Percentiles rank a stretch among this genome's conserved stretches.
Conservation (phyloP, 2,888 invertebrate genomes). For the Phorcus lineatus region DNA sequence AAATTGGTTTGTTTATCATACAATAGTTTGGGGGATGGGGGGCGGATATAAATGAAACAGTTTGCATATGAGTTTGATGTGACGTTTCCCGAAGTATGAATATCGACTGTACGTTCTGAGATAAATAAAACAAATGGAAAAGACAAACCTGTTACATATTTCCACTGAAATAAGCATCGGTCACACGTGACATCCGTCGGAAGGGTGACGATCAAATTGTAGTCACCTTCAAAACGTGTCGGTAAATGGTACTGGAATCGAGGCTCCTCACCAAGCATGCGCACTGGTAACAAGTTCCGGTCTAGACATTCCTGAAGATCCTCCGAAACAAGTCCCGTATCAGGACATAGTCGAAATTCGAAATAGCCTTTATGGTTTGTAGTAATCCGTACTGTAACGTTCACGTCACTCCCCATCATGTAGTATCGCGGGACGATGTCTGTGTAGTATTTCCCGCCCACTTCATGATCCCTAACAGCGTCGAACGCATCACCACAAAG, state of each 20-base stretch:
- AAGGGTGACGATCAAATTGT: background rate
- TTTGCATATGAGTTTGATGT: no score
- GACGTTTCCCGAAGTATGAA: no score
- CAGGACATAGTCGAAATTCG: background rate
- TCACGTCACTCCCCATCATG: background rate
- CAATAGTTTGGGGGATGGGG: no score
- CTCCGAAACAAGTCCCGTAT: background rate
- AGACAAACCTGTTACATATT: background rate
- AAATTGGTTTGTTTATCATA: no score
- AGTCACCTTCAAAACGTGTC: background rate
- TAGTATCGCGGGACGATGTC: background rate
- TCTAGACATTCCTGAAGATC: background rate
- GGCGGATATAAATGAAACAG: no score
- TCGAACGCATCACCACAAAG: background rate
- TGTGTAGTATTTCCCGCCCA: background rate
- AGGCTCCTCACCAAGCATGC: background rate
- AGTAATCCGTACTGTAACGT: background rate
- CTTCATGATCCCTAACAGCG: background rate
- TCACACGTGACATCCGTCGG: background rate
- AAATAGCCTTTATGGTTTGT: background rate
- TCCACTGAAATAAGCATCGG: background rate
- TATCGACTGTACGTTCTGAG: no score
- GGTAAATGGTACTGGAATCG: background rate
- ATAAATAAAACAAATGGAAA: no score
- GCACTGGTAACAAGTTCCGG: background rate